These are phyloP conservation scores for Enchytraeus crypticus DNA, from an alignment of 2,888 invertebrate species.

Conservation along the genomic window DNA sequence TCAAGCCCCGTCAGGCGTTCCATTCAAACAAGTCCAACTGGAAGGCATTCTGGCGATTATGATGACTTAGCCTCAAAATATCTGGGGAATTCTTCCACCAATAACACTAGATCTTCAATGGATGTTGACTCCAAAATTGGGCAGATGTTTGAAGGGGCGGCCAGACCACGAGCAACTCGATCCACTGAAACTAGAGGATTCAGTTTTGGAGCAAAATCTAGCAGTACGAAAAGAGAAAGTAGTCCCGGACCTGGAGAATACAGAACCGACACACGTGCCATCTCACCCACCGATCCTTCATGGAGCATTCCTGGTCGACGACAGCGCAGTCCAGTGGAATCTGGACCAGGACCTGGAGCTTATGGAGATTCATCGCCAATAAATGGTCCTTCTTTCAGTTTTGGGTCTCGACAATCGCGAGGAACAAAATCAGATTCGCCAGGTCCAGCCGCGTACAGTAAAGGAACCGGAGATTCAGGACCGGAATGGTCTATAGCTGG, in stretches of 20 bases:
- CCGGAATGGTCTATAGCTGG: no score
- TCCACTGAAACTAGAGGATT: no score
- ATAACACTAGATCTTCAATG: no score
- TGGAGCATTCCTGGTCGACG: slow-evolving; percentile 1
- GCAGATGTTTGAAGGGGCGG: no score
- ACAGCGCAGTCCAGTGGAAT: not conserved
- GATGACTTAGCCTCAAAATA: no score
- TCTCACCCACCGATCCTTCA: not conserved
- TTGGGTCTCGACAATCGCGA: not conserved
- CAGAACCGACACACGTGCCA: not conserved
- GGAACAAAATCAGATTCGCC: not conserved
- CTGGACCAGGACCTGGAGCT: slow-evolving; percentile 4
- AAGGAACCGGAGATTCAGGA: not conserved
- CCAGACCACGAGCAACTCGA: no score
- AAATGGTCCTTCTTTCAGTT: slow-evolving; percentile 1
- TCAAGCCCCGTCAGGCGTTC: no score
- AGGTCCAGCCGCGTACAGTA: not conserved
- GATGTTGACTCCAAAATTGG: no score
- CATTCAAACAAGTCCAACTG: no score
- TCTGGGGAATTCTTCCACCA: no score
- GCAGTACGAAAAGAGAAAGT: not conserved
- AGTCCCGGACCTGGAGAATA: slow-evolving; percentile 4
- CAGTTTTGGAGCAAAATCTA: not conserved
- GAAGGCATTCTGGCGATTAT: no score
- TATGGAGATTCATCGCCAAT: not conserved